Evolutionary conservation across 2,797 vertebrate genomes (phyloP).

Genomic region (Coracias cyanogaster): DNA sequence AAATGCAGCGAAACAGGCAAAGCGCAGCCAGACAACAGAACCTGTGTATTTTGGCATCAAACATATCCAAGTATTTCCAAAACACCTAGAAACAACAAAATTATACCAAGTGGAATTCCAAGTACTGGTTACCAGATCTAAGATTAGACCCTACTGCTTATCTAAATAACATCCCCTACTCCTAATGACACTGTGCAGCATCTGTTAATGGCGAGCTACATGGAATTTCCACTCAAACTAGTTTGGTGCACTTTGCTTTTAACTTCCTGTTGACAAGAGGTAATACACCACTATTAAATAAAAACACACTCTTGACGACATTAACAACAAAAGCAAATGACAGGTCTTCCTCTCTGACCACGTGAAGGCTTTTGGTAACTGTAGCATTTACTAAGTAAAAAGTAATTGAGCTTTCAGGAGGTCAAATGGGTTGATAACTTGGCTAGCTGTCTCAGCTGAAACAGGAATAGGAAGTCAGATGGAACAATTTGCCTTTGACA

Average conservation of each 20-base stretch:
- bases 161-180: not conserved
- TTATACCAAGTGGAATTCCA: not conserved
- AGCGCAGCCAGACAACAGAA: not conserved
- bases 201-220: conserved; percentile 6
- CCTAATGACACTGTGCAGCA: not conserved
- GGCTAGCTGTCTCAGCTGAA: not conserved
- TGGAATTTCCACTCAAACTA: conserved; percentile 22
- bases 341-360: not conserved
- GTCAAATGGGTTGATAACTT: not conserved
- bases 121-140: not conserved
- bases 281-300: conserved; percentile 1
- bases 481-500: conserved; percentile 34
- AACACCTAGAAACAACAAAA: conserved; percentile 4
- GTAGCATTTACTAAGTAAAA: not conserved
- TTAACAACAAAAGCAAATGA: conserved; percentile 15
- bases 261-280: conserved; percentile 20
- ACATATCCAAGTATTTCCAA: conserved; percentile 29
- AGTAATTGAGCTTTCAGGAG: not conserved
- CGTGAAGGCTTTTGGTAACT: conserved; percentile 1
- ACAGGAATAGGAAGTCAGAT: conserved; percentile 49
- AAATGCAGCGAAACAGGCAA: not conserved
- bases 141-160: conserved; percentile 24
- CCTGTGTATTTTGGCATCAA: not conserved
- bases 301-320: not conserved
- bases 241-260: not conserved